Conservation (phyloP, 2,888 invertebrate species). For the Nasonovia ribisnigri region DNA sequence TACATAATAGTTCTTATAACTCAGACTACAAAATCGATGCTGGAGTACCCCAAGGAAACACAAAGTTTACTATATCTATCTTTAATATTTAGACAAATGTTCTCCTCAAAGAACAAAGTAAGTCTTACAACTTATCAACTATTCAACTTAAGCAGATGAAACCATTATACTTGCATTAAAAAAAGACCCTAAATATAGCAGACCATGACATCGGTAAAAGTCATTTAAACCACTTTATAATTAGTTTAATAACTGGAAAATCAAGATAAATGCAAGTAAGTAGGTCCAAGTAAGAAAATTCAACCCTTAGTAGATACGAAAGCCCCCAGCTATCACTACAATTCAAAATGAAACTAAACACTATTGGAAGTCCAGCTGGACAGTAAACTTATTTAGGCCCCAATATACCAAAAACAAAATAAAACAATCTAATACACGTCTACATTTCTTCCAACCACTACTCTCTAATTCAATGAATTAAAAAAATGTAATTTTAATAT, state of each 20-base stretch:
- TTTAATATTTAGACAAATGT: background rate
- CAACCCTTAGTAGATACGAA: background rate
- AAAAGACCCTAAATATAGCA: background rate
- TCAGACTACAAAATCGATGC: no score
- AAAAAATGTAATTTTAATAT: background rate
- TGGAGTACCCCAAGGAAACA: no score
- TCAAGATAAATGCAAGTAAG: background rate
- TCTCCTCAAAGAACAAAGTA: background rate
- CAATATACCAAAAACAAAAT: background rate
- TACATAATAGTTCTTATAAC: no score
- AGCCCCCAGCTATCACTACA: background rate
- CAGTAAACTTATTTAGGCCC: background rate
- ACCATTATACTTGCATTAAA: background rate
- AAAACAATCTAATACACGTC: background rate
- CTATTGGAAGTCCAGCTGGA: background rate
- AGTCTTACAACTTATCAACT: background rate
- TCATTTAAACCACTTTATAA: background rate
- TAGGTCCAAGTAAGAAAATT: background rate
- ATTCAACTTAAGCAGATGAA: background rate
- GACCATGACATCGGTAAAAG: background rate
- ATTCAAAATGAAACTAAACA: no score
- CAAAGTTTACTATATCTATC: no score
- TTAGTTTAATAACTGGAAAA: background rate
- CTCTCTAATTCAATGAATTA: background rate
- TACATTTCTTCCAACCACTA: background rate